phyloP scores from a whole-genome alignment of 2,888 invertebrate species.

The Malthinus seriepunctatus region DNA sequence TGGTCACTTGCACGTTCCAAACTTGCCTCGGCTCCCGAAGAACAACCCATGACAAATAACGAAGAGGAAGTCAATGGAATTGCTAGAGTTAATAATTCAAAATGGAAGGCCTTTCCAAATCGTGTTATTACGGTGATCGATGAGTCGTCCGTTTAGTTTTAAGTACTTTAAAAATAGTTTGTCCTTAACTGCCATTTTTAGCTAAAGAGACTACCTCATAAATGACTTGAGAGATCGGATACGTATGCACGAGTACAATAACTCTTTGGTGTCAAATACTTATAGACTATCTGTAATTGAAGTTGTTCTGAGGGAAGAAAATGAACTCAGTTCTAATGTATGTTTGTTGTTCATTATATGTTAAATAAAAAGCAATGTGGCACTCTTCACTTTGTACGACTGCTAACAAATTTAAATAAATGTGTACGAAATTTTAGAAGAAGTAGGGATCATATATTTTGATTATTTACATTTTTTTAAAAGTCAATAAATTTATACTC shows the following conservation, averaged over 20 bases:
- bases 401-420: no score
- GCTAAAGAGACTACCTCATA: slow-evolving; percentile 34
- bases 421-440: neutral
- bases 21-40: slow-evolving; percentile 52
- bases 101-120: slow-evolving; percentile 57
- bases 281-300: neutral
- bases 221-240: slow-evolving; percentile 18
- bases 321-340: neutral
- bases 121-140: slow-evolving; percentile 79
- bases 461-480: no score
- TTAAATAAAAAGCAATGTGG: slow-evolving; percentile 1
- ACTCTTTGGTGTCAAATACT: slow-evolving; percentile 13
- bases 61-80: slow-evolving; percentile 58
- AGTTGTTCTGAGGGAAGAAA: neutral
- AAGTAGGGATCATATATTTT: no score
- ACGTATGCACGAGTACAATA: slow-evolving; percentile 22
- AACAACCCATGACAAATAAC: slow-evolving; percentile 55
- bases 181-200: slow-evolving; percentile 26
- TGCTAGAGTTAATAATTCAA: slow-evolving; percentile 47
- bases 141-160: slow-evolving; percentile 65
- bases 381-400: slow-evolving; percentile 2
- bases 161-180: slow-evolving; percentile 12
- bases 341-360: neutral
- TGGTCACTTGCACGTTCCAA: slow-evolving; percentile 70
- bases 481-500: no score